A percentile compares a stretch with the other conserved stretches of the same genome.
Evolutionary conservation across 2,888 invertebrate species (phyloP).

Genomic region (Seira ritae): DNA sequence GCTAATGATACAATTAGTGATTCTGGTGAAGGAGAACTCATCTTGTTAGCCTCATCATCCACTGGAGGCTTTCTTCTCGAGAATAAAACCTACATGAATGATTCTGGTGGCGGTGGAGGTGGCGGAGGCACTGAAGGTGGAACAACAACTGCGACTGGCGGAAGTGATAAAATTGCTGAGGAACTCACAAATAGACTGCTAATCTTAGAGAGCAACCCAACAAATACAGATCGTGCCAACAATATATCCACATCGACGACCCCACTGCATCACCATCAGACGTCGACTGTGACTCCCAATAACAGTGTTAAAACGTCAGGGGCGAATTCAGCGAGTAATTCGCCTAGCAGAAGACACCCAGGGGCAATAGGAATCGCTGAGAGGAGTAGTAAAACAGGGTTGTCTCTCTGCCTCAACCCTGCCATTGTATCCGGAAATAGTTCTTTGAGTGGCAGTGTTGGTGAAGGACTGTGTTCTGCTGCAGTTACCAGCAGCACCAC

Average conservation of each 20-base stretch:
- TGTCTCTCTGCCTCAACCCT: constrained; percentile 56
- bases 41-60: constrained; percentile 20
- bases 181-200: constrained; percentile 45
- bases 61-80: constrained; percentile 32
- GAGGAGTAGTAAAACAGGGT: constrained; percentile 59
- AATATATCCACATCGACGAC: constrained; percentile 26
- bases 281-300: constrained; percentile 13
- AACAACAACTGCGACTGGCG: background rate
- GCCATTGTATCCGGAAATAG: constrained; percentile 39
- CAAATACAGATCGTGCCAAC: constrained; percentile 38
- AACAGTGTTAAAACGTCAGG: constrained; percentile 58
- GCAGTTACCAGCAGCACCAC: constrained; percentile 8
- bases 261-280: constrained; percentile 26
- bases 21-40: constrained; percentile 19
- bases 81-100: constrained; percentile 25
- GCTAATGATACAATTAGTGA: constrained; percentile 29
- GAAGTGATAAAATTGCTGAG: constrained; percentile 48
- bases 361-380: constrained; percentile 60
- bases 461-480: constrained; percentile 38
- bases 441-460: constrained; percentile 49
- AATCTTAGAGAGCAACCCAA: constrained; percentile 27
- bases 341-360: constrained; percentile 53
- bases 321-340: constrained; percentile 55
- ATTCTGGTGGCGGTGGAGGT: constrained; percentile 37
- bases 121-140: background rate